Evolutionary conservation across 2,888 invertebrate species (phyloP), one percentile per base, ranked within the genome.

Genomic region (Mythimna loreyi): DNA sequence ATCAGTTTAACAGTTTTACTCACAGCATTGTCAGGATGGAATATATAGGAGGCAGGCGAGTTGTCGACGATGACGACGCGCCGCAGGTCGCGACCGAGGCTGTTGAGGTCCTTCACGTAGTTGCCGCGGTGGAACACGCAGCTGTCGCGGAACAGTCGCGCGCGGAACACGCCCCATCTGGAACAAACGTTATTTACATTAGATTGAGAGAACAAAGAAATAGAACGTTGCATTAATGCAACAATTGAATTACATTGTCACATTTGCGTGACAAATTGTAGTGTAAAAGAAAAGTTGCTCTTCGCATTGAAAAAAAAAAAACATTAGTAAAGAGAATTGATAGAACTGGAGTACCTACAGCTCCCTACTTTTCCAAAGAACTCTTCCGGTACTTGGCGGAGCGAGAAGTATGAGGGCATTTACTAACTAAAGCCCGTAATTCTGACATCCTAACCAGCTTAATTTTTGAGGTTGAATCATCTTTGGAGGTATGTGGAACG

Each of bases 21-120:
- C 95, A 99, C 99, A 95, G 99, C 99, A 96, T 99, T 99, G 94
- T 99, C 99, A 91, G 99, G 99, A 97, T 99, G 99, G 98, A 99
- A 99, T 97, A 99, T 99, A 96, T 99, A 99, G 84, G 99, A 99
- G 90, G 99, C 99, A 88, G 99, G 99, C 89, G 99, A 99, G 96
- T 99, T 99, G 97, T 99, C 99, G 85, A 99, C 98, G 90, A 99
- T 99, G 89, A 99, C 98, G 89, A 99, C 99, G 94, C 99, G 98
- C 88, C 98, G 98, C 92, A 99, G 96, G 96, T 99, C 99, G 82
- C 99, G 97, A 74, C 99, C 99, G 83, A 99, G 97, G 91, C 99
- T 98, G 96, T 99, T 99, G 90, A 99, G 97, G 97, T 99, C 99
- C 97, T 99, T 99, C 89, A 99, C 99, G 96, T 99, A 99, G 96